Conservation (phyloP, 1,140 invertebrate species). For the Zaprionus taronus region DNA sequence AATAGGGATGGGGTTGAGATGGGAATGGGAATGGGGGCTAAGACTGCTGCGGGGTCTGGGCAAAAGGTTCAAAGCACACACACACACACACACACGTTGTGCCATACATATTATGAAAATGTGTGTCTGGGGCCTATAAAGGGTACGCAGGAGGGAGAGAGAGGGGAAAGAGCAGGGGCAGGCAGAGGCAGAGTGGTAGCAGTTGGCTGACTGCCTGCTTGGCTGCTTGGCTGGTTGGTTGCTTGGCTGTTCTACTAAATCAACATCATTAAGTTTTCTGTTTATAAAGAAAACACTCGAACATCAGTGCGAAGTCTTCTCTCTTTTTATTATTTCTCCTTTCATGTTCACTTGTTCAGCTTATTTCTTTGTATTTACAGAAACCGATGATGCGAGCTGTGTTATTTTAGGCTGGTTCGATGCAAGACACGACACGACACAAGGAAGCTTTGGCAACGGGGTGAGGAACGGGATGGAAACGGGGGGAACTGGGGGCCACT, state of each 20-base stretch:
- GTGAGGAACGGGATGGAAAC: not conserved
- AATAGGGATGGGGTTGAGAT: not conserved
- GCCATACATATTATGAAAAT: slow-evolving; percentile 69
- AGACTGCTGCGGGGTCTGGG: not conserved
- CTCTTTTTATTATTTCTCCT: slow-evolving; percentile 35
- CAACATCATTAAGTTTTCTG: slow-evolving; percentile 82
- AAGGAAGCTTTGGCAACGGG: not conserved
- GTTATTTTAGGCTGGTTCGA: slow-evolving; percentile 66
- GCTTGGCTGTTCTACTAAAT: slow-evolving; percentile 73
- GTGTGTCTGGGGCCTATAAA: slow-evolving; percentile 42
- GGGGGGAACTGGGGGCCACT: slow-evolving; percentile 25
- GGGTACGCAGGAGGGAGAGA: not conserved
- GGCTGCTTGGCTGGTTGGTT: slow-evolving; percentile 23
- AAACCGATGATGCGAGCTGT: slow-evolving; percentile 65
- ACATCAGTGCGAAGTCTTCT: slow-evolving; percentile 63
- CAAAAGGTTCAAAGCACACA: slow-evolving; percentile 56
- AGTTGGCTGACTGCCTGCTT: slow-evolving; percentile 31
- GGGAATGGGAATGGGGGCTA: slow-evolving; percentile 1
- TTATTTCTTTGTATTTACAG: slow-evolving; percentile 73
- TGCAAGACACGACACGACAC: slow-evolving; percentile 18
- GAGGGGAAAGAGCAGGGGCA: not conserved
- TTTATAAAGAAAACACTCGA: slow-evolving; percentile 82
- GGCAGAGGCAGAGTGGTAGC: slow-evolving; percentile 16
- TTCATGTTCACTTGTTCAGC: slow-evolving; percentile 48
- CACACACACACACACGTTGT: slow-evolving; percentile 53